Base-by-base conservation (phyloP, 1,140 invertebrate species). In the Neodiprion lecontei region DNA sequence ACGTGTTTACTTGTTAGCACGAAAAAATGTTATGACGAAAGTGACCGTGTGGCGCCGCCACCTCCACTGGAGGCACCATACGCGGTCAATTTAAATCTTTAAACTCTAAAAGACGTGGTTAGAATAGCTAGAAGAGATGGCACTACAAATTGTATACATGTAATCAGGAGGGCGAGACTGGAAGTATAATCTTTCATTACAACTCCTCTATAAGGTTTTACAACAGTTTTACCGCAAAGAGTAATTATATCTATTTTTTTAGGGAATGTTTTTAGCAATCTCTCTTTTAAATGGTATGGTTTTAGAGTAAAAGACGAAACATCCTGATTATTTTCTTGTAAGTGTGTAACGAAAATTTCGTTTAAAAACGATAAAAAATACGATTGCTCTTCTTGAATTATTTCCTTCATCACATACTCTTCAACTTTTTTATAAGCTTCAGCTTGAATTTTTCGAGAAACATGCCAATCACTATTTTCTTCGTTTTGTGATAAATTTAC, bases 251-350 rank as follows among this genome's bases (percentile, higher is more conserved):
- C 1, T 11, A 72, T 72, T 72, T 72, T 28, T 65, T 72, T 72
- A 7, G 9, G 5, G 1, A 72, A 72, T 40, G 65, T 72, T 72
- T 72, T 10, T 12, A 66, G 67, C 40, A 72, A 72, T 72, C 17
- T 72, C 67, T 72, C 72, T 72, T 66, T 61, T 72, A 72, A 72
- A 65, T 61, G 72, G 48, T 72, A 66, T n/a, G 53, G 50, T 28
- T 72, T 72, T 12, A 21, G 67, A 72, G 50, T 72, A 40, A 66
- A 72, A 23, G 40, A 48, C 14, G 72, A 65, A 61, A 72, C 61
- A 72, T 72, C 72, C 67, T 72, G 7, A 11, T 66, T 1, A 28
- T 72, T 72, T 7, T 23, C 49, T 11, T 72, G 11, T 66, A 72
- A 17, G 67, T 72, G 53, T 28, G 49, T 23, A 49, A 71, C 61